These are phyloP conservation scores for Recurvirostra avosetta DNA, from an alignment of 2,113 vertebrate genomes.

Conservation along the genomic window DNA sequence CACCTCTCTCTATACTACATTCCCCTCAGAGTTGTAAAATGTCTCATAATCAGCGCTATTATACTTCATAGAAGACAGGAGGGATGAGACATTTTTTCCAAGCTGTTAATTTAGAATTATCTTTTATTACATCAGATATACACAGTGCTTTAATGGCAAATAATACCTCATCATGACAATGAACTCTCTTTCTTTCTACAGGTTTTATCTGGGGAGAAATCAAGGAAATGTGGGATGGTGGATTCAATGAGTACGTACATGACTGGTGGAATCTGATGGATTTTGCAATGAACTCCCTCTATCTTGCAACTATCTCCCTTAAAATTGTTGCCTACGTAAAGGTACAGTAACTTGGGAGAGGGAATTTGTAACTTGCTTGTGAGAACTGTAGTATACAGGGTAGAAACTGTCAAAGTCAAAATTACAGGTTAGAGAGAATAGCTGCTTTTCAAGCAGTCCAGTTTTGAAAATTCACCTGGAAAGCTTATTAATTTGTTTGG, in stretches of 20 bases:
- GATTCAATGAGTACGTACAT: conserved; percentile 93
- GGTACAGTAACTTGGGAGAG: conserved; percentile 72
- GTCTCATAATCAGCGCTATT: background rate
- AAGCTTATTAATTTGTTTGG: background rate
- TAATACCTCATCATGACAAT: background rate
- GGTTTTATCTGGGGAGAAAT: conserved; percentile 99
- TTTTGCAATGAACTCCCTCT: conserved; percentile 97
- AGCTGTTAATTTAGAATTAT: background rate
- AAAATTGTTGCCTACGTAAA: conserved; percentile 96
- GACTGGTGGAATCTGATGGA: conserved; percentile 99
- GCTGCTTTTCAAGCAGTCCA: background rate
- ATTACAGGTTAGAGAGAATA: background rate
- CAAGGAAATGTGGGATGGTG: conserved; percentile 98
- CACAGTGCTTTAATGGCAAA: background rate
- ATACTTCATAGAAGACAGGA: background rate
- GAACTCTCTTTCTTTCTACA: conserved; percentile 53
- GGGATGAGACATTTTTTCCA: background rate
- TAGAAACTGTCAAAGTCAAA: background rate
- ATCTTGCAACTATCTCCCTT: conserved; percentile 94
- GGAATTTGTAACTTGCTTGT: background rate
- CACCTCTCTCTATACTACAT: background rate
- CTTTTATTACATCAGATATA: background rate
- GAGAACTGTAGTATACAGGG: background rate
- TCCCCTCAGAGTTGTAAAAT: background rate
- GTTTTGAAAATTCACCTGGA: background rate